Conservation (phyloP, 2,113 vertebrate genomes). For the Lates calcarifer region DNA sequence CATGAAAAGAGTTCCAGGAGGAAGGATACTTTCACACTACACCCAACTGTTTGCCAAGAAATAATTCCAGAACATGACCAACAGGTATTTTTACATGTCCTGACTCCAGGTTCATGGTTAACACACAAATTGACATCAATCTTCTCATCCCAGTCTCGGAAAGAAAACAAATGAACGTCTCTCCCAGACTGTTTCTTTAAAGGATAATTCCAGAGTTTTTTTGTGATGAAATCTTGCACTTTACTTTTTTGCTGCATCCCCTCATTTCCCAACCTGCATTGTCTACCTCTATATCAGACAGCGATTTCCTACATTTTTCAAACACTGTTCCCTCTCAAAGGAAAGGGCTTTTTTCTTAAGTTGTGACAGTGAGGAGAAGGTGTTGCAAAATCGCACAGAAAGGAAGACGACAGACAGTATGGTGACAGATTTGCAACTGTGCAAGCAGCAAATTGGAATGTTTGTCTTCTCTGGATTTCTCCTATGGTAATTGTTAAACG, state of each 20-base stretch:
- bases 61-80: too few species aligned
- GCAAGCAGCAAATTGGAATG: slow-evolving; percentile 23
- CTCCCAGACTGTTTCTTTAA: background rate
- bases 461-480: slow-evolving; percentile 15
- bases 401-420: background rate
- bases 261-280: background rate
- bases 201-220: background rate
- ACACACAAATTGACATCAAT: background rate
- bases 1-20: background rate
- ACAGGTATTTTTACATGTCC: too few species aligned
- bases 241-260: slow-evolving; percentile 14
- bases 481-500: slow-evolving; percentile 28
- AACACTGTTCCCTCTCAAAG: background rate
- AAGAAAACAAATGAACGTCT: background rate
- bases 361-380: slow-evolving; percentile 25
- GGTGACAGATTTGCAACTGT: slow-evolving; percentile 37
- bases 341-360: background rate
- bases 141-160: background rate
- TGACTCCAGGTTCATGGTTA: too few species aligned
- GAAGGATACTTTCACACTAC: too few species aligned
- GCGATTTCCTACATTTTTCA: slow-evolving; percentile 1
- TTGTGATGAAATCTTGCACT: slow-evolving; percentile 19
- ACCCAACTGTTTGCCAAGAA: too few species aligned
- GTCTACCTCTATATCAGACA: slow-evolving; percentile 4
- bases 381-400: slow-evolving; percentile 5